Evolutionary conservation across 2,888 invertebrate species (phyloP), one percentile per base, ranked within the genome.

Genomic region (Machimus atricapillus): DNA sequence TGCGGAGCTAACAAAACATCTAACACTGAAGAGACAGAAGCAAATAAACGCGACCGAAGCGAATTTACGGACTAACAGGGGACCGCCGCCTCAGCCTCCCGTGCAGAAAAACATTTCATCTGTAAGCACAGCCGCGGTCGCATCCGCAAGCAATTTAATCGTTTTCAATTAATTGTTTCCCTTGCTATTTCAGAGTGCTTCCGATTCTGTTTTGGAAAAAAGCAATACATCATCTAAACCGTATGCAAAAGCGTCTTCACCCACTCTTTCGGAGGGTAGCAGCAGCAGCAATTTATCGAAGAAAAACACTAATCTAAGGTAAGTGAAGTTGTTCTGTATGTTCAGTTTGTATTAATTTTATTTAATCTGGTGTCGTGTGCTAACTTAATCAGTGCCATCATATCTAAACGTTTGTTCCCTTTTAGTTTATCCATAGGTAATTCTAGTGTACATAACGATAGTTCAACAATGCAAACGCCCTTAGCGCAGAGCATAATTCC

Each of bases 41-140:
- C 89, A 87, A 76, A 90, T 91, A 89, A 92, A 91, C 89, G 92
- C 92, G 88, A 92, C 92, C 46, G 92, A 92, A 90, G 91, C 92
- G 52, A 92, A 92, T 90, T 90, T 92, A 89, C 91, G 91, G 90
- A 92, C 92, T 89, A 92, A 92, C 89, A 94, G 97, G 90, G 97
- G 96, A 76, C 97, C 97, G 43, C 97, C 97, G 43, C 97, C 97
- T 14, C 95, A 96, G 89, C 96, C 96, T 34, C 96, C 96, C 87
- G 95, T 95, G 95, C 95, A 96, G 90, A 95, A 95, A 86, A 94
- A 94, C 89, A 94, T 95, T 93, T 94, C 94, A 90, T 94, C 94
- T 93, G 95, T 95, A 90, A 93, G 90, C 89, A 88, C 82, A 79
- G 66, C 7, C 37, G 66, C 37, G 19, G 3, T 82, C 66, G 37